Percentiles rank a stretch among this genome's conserved stretches.
These are phyloP conservation scores for Gymnothorax javanicus DNA, from an alignment of 2,797 vertebrate species.

Conservation along the genomic window DNA sequence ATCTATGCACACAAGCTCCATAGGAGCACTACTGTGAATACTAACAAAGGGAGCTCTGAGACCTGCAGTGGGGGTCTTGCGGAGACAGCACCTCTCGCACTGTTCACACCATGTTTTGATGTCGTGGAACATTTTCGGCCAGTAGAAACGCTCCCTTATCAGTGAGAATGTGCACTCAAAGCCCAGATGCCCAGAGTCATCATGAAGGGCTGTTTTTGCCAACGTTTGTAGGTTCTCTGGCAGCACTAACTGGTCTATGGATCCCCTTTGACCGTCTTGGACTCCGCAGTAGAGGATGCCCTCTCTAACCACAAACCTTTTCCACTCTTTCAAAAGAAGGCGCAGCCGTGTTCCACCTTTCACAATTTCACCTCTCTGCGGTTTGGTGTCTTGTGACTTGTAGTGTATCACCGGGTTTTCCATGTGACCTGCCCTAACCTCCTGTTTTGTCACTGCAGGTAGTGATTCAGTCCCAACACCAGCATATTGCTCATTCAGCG, in stretches of 20 bases:
- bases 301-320: conserved; percentile 39
- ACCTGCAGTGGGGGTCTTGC: conserved; percentile 42
- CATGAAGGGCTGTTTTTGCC: conserved; percentile 34
- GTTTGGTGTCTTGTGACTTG: not conserved
- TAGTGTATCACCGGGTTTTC: conserved; percentile 27
- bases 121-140: conserved; percentile 22
- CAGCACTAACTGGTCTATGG: conserved; percentile 38
- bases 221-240: conserved; percentile 9
- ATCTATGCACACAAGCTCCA: conserved; percentile 46
- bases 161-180: conserved; percentile 42
- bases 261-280: conserved; percentile 14
- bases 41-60: not conserved
- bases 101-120: conserved; percentile 19
- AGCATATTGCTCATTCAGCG: conserved; percentile 11
- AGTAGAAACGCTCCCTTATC: conserved; percentile 47
- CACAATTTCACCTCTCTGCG: conserved; percentile 9
- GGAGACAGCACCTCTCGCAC: conserved; percentile 51
- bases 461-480: conserved; percentile 25
- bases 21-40: too few species aligned
- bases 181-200: conserved; percentile 43
- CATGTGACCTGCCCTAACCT: conserved; percentile 23
- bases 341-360: not conserved
- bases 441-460: conserved; percentile 33
- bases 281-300: conserved; percentile 35
- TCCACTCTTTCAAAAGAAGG: conserved; percentile 52